A percentile compares a stretch with the other conserved stretches of the same genome.
phyloP scores from a whole-genome alignment of 2,113 vertebrate genomes.

The Pipa parva region DNA sequence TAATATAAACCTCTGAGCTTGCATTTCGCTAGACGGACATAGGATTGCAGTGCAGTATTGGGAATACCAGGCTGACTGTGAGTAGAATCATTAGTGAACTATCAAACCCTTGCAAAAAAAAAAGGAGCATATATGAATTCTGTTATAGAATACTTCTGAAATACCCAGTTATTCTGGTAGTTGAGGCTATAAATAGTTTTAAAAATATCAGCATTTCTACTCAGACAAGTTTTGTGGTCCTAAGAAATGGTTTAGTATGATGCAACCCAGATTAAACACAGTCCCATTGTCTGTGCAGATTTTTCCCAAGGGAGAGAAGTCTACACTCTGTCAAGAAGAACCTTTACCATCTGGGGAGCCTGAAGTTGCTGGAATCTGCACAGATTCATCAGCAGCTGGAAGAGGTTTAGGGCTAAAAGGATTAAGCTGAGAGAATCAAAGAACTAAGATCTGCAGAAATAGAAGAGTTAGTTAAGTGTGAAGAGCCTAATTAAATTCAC shows the following conservation, averaged over 20 bases:
- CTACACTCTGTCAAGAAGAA: conserved; percentile 6
- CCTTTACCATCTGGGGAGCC: conserved; percentile 28
- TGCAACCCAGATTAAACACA: neutral
- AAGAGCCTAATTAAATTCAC: conserved; percentile 84
- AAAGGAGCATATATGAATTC: too few relatives aligned
- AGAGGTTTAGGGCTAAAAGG: conserved; percentile 45
- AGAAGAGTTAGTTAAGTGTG: conserved; percentile 78
- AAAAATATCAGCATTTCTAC: neutral
- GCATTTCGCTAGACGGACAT: too few relatives aligned
- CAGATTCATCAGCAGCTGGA: conserved; percentile 48
- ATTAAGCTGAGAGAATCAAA: conserved; percentile 43
- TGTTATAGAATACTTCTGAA: too few relatives aligned
- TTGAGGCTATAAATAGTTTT: too few relatives aligned
- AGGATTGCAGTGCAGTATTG: too few relatives aligned
- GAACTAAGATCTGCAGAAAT: conserved; percentile 60
- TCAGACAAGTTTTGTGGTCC: neutral
- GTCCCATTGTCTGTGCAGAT: neutral
- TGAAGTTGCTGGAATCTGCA: conserved; percentile 32
- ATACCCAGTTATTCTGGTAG: too few relatives aligned
- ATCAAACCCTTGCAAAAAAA: too few relatives aligned
- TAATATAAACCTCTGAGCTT: too few relatives aligned
- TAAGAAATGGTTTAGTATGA: neutral
- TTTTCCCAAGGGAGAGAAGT: conserved; percentile 6
- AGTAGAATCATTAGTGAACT: too few relatives aligned
- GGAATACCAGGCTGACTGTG: too few relatives aligned